phyloP scores from a whole-genome alignment of 2,888 invertebrate species.

The Drosophila mercatorum region DNA sequence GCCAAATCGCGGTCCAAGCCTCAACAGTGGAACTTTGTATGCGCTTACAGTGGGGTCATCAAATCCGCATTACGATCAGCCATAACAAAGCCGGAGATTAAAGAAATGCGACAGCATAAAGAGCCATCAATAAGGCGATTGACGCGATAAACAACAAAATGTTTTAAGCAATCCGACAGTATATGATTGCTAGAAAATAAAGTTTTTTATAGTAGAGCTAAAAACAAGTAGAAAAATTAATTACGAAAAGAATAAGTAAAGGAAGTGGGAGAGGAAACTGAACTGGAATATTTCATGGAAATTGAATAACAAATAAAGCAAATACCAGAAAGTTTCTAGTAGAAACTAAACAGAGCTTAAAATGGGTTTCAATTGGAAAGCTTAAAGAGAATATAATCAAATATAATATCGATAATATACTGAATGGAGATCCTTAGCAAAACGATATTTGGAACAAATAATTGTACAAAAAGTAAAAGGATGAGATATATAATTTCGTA shows the following conservation, averaged over 20 bases:
- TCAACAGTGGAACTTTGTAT: conserved; percentile 27
- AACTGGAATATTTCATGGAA: too few species aligned
- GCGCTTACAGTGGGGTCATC: conserved; percentile 20
- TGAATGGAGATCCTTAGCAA: too few species aligned
- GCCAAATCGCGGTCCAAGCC: conserved; percentile 20
- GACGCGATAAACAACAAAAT: background rate
- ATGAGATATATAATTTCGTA: too few species aligned
- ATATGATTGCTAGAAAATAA: too few species aligned
- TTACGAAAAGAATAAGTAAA: too few species aligned
- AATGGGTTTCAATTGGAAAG: background rate
- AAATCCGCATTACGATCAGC: conserved; percentile 6
- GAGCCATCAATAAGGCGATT: background rate
- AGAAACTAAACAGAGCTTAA: too few species aligned
- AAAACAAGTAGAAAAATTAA: background rate
- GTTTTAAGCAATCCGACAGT: background rate
- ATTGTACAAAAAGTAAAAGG: too few species aligned
- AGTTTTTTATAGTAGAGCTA: background rate
- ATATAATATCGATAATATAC: too few species aligned
- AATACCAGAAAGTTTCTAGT: too few species aligned
- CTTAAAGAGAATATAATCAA: background rate
- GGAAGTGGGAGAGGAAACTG: too few species aligned
- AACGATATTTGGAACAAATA: too few species aligned
- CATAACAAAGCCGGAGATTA: conserved; percentile 2
- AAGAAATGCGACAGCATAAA: conserved; percentile 4
- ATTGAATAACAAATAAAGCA: too few species aligned